Conservation (phyloP, 2,113 vertebrate species). For the Peromyscus polionotus region DNA sequence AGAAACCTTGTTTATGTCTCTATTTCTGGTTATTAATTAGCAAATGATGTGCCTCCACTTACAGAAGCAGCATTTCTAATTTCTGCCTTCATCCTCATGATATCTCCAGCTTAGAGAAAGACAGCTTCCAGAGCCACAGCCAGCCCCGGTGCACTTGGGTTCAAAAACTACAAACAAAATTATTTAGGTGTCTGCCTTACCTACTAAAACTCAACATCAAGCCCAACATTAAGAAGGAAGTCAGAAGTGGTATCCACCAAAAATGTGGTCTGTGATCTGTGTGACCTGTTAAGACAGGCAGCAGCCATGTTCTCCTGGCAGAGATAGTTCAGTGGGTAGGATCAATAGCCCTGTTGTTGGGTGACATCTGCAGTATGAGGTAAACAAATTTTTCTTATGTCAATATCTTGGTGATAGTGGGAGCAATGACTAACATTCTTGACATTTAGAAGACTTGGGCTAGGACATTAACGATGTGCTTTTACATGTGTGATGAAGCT, state of each 20-base stretch:
- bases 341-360: not conserved
- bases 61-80: accelerated
- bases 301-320: accelerated
- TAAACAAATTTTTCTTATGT: not conserved
- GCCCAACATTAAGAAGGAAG: not conserved
- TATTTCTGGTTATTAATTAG: not conserved
- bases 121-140: not conserved
- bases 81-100: not conserved
- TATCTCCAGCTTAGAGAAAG: not conserved
- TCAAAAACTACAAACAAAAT: not conserved
- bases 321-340: not conserved
- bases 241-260: not conserved
- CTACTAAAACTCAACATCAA: not conserved
- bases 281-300: too few species aligned
- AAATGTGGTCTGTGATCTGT: accelerated
- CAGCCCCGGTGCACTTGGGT: accelerated
- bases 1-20: too few species aligned
- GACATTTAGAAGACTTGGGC: not conserved
- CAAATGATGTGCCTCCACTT: not conserved
- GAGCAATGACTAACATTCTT: not conserved
- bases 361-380: not conserved
- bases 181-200: not conserved
- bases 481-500: not conserved
- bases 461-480: not conserved
- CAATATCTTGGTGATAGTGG: accelerated